phyloP scores from a whole-genome alignment of 2,797 vertebrate species.

The Neostethus bicornis region DNA sequence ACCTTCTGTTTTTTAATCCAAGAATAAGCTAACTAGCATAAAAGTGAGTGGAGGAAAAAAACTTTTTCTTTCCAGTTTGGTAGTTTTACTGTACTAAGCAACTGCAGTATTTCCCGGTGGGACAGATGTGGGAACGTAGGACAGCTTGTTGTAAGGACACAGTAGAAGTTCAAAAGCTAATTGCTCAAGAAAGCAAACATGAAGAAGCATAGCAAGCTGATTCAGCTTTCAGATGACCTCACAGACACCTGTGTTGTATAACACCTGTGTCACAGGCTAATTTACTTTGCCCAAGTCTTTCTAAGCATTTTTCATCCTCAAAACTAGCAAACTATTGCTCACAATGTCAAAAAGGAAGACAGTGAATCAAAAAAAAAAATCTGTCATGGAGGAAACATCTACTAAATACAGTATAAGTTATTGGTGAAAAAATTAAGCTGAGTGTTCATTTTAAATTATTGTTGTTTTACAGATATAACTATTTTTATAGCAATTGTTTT shows the following conservation, averaged over 20 bases:
- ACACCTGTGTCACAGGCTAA: constrained; percentile 14
- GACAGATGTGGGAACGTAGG: constrained; percentile 37
- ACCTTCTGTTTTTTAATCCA: not conserved
- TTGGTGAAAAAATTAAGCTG: constrained; percentile 13
- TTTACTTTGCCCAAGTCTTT: constrained; percentile 2
- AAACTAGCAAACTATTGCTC: not conserved
- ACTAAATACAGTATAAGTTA: not conserved
- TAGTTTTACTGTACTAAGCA: constrained; percentile 18
- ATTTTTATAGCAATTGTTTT: not conserved
- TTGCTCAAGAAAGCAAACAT: constrained; percentile 49
- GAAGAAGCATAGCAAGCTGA: constrained; percentile 42
- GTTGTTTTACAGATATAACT: not conserved
- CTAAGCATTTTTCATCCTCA: constrained; percentile 16
- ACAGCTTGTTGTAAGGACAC: constrained; percentile 46
- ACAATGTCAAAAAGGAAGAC: not conserved
- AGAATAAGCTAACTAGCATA: constrained; percentile 27
- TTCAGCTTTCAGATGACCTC: constrained; percentile 46
- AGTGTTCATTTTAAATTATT: not conserved
- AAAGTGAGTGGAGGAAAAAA: constrained; percentile 9
- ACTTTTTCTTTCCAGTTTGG: constrained; percentile 18
- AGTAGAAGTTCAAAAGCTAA: constrained; percentile 49
- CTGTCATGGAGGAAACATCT: not conserved
- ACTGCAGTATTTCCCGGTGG: constrained; percentile 8
- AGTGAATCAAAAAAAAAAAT: not conserved
- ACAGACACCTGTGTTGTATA: constrained; percentile 39